Evolutionary conservation across 2,113 vertebrate species (phyloP).

Genomic region (Callospermophilus lateralis): DNA sequence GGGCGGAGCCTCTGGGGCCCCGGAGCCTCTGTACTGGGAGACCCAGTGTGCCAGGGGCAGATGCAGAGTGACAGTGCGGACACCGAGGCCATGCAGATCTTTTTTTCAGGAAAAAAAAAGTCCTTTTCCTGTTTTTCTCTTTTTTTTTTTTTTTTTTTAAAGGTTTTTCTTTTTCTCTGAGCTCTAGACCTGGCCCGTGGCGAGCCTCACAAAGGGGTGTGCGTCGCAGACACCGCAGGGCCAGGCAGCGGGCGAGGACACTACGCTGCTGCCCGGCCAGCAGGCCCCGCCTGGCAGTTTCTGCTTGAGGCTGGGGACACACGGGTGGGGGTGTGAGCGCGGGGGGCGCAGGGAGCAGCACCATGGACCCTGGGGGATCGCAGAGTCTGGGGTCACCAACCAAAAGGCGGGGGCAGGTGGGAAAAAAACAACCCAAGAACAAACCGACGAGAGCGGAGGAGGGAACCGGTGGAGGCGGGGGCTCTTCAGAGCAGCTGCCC

Average conservation of each 20-base stretch:
- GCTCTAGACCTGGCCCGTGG: constrained; percentile 72
- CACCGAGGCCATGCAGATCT: constrained; percentile 89
- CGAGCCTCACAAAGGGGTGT: constrained; percentile 77
- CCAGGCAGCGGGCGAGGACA: constrained; percentile 54
- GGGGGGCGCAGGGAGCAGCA: constrained; percentile 85
- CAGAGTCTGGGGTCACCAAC: constrained; percentile 85
- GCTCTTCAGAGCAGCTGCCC: constrained; percentile 87
- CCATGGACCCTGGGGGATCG: constrained; percentile 88
- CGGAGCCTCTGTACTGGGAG: background rate
- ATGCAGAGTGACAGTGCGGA: constrained; percentile 83
- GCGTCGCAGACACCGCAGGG: constrained; percentile 57
- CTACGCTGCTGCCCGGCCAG: constrained; percentile 59
- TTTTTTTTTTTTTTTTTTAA: constrained; percentile 22
- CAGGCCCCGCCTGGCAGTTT: constrained; percentile 76
- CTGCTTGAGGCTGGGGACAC: constrained; percentile 80
- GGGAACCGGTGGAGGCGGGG: constrained; percentile 70
- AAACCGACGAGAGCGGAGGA: constrained; percentile 69
- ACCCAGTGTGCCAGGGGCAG: constrained; percentile 3
- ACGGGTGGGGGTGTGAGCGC: constrained; percentile 44
- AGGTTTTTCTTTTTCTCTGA: constrained; percentile 79
- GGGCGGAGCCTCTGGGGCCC: background rate
- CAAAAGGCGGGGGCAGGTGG: constrained; percentile 69
- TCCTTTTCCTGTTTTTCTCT: constrained; percentile 43
- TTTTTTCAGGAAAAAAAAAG: constrained; percentile 61
- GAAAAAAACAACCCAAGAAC: constrained; percentile 67